Evolutionary conservation across 2,888 invertebrate genomes (phyloP).

Genomic region (Mantis religiosa): DNA sequence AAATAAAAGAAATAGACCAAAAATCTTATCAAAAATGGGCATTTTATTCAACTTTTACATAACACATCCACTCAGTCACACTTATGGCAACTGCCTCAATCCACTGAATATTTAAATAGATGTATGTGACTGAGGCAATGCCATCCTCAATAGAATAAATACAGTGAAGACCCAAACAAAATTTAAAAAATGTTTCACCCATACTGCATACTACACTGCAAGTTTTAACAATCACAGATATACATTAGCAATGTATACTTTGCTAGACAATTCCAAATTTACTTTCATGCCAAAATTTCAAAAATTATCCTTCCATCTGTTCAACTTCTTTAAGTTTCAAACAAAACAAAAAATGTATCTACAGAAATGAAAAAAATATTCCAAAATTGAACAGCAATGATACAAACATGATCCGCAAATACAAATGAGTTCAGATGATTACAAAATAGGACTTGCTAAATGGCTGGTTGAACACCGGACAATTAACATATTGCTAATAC

Average conservation of each 20-base stretch:
- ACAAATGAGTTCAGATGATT: too few relatives aligned
- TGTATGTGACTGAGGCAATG: not conserved
- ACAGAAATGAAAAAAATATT: not conserved
- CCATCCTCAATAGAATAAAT: not conserved
- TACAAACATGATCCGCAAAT: not conserved
- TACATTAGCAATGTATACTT: not conserved
- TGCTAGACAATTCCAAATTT: not conserved
- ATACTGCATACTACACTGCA: not conserved
- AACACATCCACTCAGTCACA: constrained; percentile 10
- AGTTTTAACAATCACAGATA: not conserved
- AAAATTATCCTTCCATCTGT: not conserved
- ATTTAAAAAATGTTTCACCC: not conserved
- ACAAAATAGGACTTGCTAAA: not conserved
- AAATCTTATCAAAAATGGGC: not conserved
- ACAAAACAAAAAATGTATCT: not conserved
- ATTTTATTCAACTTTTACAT: not conserved
- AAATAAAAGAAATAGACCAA: not conserved
- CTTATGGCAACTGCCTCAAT: not conserved
- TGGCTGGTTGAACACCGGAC: not conserved
- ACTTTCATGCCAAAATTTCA: not conserved
- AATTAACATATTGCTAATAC: not conserved
- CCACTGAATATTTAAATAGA: not conserved
- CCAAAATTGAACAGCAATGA: not conserved
- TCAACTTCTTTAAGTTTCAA: not conserved
- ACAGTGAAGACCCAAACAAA: not conserved